phyloP scores from a whole-genome alignment of 2,888 invertebrate species.

The Dynastes tityus region DNA sequence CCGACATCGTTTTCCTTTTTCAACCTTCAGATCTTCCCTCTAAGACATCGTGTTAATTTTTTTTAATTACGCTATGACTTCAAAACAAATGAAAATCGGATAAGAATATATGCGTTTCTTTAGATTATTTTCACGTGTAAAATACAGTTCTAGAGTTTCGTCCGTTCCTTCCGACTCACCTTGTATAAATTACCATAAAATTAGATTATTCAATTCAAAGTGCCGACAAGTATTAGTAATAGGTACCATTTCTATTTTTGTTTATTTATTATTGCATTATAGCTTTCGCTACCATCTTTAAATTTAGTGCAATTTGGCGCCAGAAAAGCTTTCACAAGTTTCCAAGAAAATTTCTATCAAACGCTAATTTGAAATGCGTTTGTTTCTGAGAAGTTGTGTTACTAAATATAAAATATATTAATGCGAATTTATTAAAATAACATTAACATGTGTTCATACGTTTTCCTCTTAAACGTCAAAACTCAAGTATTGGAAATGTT shows the following conservation, averaged over 20 bases:
- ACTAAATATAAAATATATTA: conserved; percentile 24
- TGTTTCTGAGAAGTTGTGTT: conserved; percentile 4
- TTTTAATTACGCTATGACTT: no score
- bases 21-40: no score
- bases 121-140: no score
- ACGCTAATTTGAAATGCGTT: background rate
- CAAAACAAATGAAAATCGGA: no score
- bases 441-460: background rate
- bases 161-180: no score
- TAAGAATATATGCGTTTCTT: no score
- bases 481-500: conserved; percentile 11
- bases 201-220: no score
- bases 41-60: no score
- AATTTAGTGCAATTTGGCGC: conserved; percentile 21
- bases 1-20: no score
- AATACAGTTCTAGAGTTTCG: no score
- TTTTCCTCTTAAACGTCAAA: background rate
- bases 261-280: background rate
- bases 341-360: conserved; percentile 10
- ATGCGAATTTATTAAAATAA: conserved; percentile 15
- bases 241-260: background rate
- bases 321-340: conserved; percentile 14
- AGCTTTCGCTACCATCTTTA: background rate
- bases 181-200: no score
- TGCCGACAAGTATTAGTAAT: background rate